A percentile compares a stretch with the other conserved stretches of the same genome.
These are phyloP conservation scores for Chaenocephalus aceratus DNA, from an alignment of 2,113 vertebrate genomes.

Conservation along the genomic window DNA sequence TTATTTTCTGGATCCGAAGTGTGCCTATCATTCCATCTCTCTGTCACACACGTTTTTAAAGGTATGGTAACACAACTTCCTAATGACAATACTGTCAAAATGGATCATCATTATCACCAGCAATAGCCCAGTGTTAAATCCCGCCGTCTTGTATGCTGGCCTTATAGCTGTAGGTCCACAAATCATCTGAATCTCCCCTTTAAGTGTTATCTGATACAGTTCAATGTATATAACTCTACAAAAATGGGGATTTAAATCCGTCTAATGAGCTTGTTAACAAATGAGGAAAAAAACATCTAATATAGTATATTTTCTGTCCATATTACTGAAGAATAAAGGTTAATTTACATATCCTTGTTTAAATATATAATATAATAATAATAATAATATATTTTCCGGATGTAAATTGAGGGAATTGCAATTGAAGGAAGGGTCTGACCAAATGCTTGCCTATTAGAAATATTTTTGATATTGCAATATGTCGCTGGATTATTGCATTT, in stretches of 20 bases:
- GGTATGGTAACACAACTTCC: conserved; percentile 10
- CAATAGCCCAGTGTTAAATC: background rate
- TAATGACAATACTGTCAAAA: background rate
- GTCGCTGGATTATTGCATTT: too few relatives aligned
- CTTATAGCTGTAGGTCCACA: background rate
- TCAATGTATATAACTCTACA: background rate
- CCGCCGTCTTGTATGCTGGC: background rate
- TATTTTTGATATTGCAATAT: too few relatives aligned
- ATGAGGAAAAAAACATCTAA: too few relatives aligned
- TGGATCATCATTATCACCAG: background rate
- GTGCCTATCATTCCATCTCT: conserved; percentile 23
- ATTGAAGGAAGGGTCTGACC: too few relatives aligned
- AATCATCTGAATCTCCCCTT: background rate
- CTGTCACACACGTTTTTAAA: background rate
- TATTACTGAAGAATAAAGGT: too few relatives aligned
- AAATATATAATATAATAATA: too few relatives aligned
- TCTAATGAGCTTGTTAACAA: background rate
- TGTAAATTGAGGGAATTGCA: too few relatives aligned
- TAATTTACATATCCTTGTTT: too few relatives aligned
- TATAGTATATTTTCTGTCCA: too few relatives aligned
- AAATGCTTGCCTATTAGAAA: too few relatives aligned
- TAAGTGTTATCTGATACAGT: background rate
- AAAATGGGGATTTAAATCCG: background rate
- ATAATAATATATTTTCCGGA: too few relatives aligned
- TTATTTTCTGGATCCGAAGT: background rate